These are phyloP conservation scores for Trachymyrmex septentrionalis DNA, from an alignment of 1,140 invertebrate genomes.

Conservation along the genomic window DNA sequence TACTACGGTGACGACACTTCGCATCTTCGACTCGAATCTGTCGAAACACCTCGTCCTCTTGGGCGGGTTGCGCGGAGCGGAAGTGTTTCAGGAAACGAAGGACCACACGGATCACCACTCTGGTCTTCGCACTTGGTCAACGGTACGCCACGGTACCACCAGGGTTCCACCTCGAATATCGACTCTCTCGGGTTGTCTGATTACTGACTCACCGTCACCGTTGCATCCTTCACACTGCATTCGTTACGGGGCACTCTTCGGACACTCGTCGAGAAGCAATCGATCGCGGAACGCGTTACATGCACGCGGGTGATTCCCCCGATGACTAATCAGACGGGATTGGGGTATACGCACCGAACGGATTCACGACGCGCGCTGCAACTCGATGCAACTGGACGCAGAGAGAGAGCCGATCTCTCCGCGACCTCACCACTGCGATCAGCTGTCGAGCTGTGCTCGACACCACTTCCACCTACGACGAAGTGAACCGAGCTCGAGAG, in stretches of 20 bases:
- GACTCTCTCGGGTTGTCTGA: constrained; percentile 15
- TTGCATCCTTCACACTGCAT: constrained; percentile 40
- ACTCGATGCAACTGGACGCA: constrained; percentile 57
- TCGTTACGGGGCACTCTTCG: constrained; percentile 7
- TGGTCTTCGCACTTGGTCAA: constrained; percentile 10
- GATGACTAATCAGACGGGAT: background rate
- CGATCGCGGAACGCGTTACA: constrained; percentile 21
- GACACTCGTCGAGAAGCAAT: background rate
- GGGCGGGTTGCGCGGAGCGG: background rate
- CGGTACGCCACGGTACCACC: background rate
- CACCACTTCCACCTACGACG: constrained; percentile 64
- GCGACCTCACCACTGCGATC: constrained; percentile 68
- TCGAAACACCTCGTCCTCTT: background rate
- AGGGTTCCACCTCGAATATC: constrained; percentile 30
- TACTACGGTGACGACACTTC: constrained; percentile 58
- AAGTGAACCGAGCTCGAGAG: constrained; percentile 69
- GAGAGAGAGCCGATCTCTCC: constrained; percentile 54
- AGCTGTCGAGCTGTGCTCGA: constrained; percentile 74
- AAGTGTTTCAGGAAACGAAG: background rate
- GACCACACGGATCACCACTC: background rate
- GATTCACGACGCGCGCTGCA: constrained; percentile 23
- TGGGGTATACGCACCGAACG: constrained; percentile 25
- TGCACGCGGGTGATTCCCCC: background rate
- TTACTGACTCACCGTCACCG: constrained; percentile 31
- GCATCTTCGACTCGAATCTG: constrained; percentile 63